Base-by-base conservation (phyloP, 1,140 invertebrate species). In the Cydia strobilella region DNA sequence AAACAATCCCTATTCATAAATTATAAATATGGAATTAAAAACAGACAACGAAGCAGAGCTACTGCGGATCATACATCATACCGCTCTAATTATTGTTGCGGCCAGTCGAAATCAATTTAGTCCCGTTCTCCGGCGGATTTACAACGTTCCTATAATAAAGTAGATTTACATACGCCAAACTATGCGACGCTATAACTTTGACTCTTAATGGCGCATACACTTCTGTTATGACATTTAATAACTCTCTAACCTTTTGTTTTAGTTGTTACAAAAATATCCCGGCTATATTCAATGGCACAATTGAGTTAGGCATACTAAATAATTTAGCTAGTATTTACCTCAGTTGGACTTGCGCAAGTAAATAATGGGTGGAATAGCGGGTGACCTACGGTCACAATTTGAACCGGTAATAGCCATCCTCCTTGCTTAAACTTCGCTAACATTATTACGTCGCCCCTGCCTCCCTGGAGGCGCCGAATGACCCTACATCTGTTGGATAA, bases 301-400 rank as follows among this genome's bases (percentile, higher is more conserved):
- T 84, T 81, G 81, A 77, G 77, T 80, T 80, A 75, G 66, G 77
- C 72, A 83, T 86, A 86, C 87, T 85, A 81, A 87, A 85, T 87
- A 84, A 87, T 80, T 77, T 80, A 80, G 80, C 77, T 81, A 76
- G 77, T 86, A 85, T 89, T 88, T 89, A 85, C 86, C 80, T 85
- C 81, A 78, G 80, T 72, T 76, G 77, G 75, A 83, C 88, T 89
- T 87, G 74, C 80, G 74, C 79, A 77, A 73, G 82, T 82, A 88
- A 86, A 88, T 87, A 88, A 84, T 81, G 80, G 79, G 15, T 48
- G 45, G 51, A 54, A 54, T 59, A 72, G 72, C 77, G 81, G 54
- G 82, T 86, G 84, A 86, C 85, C 82, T 89, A 88, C 83, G 86
- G 85, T 87, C 86, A 87, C 83, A 88, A 87, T 89, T 90, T 89